Evolutionary conservation across 2,888 invertebrate genomes (phyloP).

Genomic region (Trachelus tabidus): DNA sequence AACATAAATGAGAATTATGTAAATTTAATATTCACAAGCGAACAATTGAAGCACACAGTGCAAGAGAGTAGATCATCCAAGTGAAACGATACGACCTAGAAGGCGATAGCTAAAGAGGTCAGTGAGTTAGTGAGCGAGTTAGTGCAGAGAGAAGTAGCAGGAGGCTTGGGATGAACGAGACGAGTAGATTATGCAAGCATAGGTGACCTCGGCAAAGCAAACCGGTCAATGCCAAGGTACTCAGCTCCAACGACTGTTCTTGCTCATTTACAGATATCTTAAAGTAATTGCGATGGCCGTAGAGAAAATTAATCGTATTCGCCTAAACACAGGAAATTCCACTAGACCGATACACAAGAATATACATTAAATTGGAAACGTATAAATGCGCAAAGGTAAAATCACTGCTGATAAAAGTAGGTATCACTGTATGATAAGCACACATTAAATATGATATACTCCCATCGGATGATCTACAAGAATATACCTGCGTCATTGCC

Average conservation of each 20-base stretch:
- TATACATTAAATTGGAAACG: background rate
- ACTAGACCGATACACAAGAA: background rate
- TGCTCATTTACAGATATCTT: conserved; percentile 13
- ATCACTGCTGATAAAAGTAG: no score
- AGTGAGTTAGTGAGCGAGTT: background rate
- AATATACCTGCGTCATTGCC: no score
- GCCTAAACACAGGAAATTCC: no score
- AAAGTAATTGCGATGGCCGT: background rate
- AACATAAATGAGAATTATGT: background rate
- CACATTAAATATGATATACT: no score
- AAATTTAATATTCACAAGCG: background rate
- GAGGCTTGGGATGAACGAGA: conserved; percentile 59
- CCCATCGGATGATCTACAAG: no score
- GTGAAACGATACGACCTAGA: conserved; percentile 13
- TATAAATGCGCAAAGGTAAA: no score
- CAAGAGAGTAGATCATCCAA: conserved; percentile 13
- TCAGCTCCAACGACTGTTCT: conserved; percentile 41
- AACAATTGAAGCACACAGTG: conserved; percentile 9
- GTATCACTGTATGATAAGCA: no score
- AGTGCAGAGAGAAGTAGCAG: conserved; percentile 1
- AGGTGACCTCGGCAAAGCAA: conserved; percentile 51
- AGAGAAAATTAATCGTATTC: background rate
- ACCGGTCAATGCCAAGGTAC: conserved; percentile 66
- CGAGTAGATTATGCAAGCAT: conserved; percentile 60
- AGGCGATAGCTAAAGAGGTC: background rate